Conservation (phyloP, 2,797 vertebrate species). For the Enteromius argenteus region DNA sequence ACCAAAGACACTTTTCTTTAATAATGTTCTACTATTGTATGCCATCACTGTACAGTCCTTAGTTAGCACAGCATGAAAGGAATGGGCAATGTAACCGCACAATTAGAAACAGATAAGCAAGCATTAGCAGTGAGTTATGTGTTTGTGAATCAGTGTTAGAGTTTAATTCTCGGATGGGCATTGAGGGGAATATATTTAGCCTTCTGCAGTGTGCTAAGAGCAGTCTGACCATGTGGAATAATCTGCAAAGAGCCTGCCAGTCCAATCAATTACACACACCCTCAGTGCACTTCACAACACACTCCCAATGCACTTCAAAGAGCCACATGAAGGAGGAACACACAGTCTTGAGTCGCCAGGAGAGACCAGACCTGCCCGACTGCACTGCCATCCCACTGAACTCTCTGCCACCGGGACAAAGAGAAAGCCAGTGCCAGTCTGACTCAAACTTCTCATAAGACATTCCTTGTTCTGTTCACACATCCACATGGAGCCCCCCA, state of each 20-base stretch:
- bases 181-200: constrained; percentile 62
- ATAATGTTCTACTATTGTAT: neutral
- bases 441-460: constrained; percentile 22
- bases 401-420: constrained; percentile 16
- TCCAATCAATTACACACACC: constrained; percentile 53
- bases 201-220: constrained; percentile 66
- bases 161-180: neutral
- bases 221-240: constrained; percentile 72
- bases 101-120: constrained; percentile 16
- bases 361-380: constrained; percentile 39
- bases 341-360: constrained; percentile 23
- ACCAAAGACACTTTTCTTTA: neutral
- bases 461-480: constrained; percentile 10
- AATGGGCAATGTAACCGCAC: neutral
- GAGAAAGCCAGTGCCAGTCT: constrained; percentile 6
- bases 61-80: neutral
- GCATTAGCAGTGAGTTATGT: neutral
- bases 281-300: constrained; percentile 36
- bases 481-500: constrained; percentile 30
- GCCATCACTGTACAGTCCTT: neutral
- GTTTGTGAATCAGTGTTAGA: constrained; percentile 49
- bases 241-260: constrained; percentile 62
- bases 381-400: constrained; percentile 26
- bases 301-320: constrained; percentile 42
- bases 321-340: constrained; percentile 28